Evolutionary conservation across 2,113 vertebrate species (phyloP).

Genomic region (Sapayoa aenigma): DNA sequence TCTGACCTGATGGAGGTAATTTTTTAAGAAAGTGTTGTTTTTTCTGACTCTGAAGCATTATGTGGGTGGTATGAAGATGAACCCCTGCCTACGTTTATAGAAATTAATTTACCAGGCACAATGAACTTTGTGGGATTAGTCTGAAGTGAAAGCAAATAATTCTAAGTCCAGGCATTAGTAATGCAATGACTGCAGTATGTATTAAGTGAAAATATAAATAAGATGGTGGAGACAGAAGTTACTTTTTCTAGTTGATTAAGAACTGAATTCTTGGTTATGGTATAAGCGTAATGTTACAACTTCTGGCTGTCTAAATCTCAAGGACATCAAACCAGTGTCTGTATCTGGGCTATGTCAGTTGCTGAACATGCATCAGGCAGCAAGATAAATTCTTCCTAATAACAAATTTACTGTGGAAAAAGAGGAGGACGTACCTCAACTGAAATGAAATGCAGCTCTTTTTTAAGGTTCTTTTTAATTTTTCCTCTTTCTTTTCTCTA

Average conservation of each 20-base stretch:
- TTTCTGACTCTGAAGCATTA: not conserved
- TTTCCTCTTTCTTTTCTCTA: not conserved
- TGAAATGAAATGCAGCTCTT: not conserved
- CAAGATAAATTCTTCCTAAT: not conserved
- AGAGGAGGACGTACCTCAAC: not conserved
- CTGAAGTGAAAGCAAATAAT: not conserved
- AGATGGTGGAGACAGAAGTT: not conserved
- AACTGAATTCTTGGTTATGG: not conserved
- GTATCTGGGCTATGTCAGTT: not conserved
- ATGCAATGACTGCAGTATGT: not conserved
- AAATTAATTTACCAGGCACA: not conserved
- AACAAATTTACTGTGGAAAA: not conserved
- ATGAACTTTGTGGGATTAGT: not conserved
- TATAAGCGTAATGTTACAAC: not conserved
- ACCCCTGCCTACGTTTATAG: not conserved
- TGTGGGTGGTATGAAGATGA: not conserved
- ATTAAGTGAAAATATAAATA: not conserved
- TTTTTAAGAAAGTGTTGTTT: not conserved
- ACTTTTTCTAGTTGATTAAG: not conserved
- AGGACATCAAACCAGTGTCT: not conserved
- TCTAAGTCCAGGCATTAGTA: not conserved
- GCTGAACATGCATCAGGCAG: not conserved
- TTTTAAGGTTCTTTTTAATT: not conserved
- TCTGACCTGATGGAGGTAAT: not conserved
- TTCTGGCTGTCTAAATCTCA: not conserved